phyloP scores from a whole-genome alignment of 92 coral and sea anemone species.

The Plumapathes pennacea region DNA sequence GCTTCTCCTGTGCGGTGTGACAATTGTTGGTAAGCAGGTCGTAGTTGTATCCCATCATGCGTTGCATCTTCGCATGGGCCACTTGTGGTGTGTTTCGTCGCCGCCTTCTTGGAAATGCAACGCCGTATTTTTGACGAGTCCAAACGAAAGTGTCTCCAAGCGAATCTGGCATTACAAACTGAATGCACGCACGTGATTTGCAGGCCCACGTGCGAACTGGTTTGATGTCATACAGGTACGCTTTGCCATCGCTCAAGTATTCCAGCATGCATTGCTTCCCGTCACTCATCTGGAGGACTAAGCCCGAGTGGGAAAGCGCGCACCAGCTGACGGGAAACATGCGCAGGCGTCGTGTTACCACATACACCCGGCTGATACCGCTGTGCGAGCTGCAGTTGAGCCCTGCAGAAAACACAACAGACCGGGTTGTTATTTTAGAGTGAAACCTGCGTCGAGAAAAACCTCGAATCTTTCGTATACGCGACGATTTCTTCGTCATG shows the following conservation, averaged over 20 bases:
- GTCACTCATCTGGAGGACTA: slow-evolving; percentile 44
- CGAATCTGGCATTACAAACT: slow-evolving; percentile 16
- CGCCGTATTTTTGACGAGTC: slow-evolving; percentile 36
- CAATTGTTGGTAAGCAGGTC: slow-evolving; percentile 51
- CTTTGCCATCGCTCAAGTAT: slow-evolving; percentile 48
- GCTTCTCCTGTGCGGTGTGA: slow-evolving; percentile 46
- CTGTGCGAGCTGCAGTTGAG: slow-evolving; percentile 18
- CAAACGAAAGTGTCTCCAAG: slow-evolving; percentile 21
- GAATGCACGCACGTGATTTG: slow-evolving; percentile 24
- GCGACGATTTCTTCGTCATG: no score
- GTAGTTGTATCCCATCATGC: slow-evolving; percentile 41
- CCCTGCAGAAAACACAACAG: no score
- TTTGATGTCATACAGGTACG: slow-evolving; percentile 39
- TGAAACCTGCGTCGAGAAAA: no score
- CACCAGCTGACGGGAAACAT: slow-evolving; percentile 24
- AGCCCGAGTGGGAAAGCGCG: slow-evolving; percentile 38
- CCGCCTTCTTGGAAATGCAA: slow-evolving; percentile 19
- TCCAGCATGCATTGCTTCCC: slow-evolving; percentile 49
- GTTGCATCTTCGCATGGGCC: slow-evolving; percentile 56
- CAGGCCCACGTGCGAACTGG: slow-evolving; percentile 9
- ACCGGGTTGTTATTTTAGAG: no score
- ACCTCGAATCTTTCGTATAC: no score
- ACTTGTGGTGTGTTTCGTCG: slow-evolving; percentile 19
- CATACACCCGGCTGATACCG: slow-evolving; percentile 10
- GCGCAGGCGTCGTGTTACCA: slow-evolving; percentile 13